Percentiles rank a stretch among this genome's conserved stretches.
phyloP scores from a whole-genome alignment of 2,113 vertebrate species.

The Empidonax alnorum region DNA sequence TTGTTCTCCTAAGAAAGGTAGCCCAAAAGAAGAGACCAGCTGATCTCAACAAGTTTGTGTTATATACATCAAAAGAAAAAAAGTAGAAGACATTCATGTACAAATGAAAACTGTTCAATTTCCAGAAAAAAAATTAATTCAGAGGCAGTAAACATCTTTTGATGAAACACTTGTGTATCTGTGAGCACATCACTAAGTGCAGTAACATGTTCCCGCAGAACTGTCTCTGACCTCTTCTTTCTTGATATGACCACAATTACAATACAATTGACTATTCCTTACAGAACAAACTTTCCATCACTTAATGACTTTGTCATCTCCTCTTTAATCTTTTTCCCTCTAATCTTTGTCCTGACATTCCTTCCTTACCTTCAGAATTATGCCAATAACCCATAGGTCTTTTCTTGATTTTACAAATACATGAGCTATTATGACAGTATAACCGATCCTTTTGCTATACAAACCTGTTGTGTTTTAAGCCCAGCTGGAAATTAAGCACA shows the following conservation, averaged over 20 bases:
- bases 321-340: background rate
- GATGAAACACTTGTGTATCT: background rate
- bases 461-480: background rate
- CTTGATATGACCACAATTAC: background rate
- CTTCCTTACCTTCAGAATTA: background rate
- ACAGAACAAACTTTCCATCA: background rate
- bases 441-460: background rate
- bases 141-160: background rate
- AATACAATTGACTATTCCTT: background rate
- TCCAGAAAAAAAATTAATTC: background rate
- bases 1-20: background rate
- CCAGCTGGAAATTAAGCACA: background rate
- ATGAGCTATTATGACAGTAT: background rate
- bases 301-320: background rate
- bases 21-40: background rate
- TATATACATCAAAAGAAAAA: background rate
- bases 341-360: background rate
- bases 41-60: background rate
- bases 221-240: rapidly evolving
- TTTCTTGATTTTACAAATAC: background rate
- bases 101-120: background rate
- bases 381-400: background rate
- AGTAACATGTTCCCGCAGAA: background rate
- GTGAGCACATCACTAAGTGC: background rate
- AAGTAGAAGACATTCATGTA: background rate